phyloP scores from a whole-genome alignment of 2,888 invertebrate species.

The Azorinus chamasolen region DNA sequence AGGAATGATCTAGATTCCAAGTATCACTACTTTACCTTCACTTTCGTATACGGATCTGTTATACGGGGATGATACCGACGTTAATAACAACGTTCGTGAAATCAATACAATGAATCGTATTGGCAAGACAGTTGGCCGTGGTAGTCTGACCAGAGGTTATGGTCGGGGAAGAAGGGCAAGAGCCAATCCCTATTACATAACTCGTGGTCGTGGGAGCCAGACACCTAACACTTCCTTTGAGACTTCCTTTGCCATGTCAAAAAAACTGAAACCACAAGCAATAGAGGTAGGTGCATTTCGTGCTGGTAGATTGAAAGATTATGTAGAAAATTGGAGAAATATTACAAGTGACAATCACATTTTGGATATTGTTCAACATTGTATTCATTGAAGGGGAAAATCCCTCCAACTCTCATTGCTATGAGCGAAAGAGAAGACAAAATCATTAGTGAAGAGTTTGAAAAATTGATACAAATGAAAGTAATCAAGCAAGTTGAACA shows the following conservation, averaged over 20 bases:
- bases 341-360: constrained; percentile 11
- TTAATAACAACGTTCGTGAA: constrained; percentile 43
- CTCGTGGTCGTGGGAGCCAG: no score
- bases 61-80: constrained; percentile 38
- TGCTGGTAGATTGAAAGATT: no score
- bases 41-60: constrained; percentile 34
- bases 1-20: constrained; percentile 30
- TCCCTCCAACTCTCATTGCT: not conserved
- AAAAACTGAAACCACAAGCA: constrained; percentile 35
- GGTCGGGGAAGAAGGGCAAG: not conserved
- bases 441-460: constrained; percentile 13
- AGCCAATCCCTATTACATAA: no score
- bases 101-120: constrained; percentile 37
- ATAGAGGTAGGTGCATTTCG: no score
- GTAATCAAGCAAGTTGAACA: constrained; percentile 38
- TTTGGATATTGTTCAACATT: constrained; percentile 24
- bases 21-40: constrained; percentile 28
- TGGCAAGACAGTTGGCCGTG: constrained; percentile 10
- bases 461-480: constrained; percentile 9
- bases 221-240: no score
- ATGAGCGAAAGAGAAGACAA: constrained; percentile 6
- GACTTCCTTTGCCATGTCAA: no score
- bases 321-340: constrained; percentile 21
- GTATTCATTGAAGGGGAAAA: constrained; percentile 7
- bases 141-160: constrained; percentile 5